phyloP scores from a whole-genome alignment of 2,113 vertebrate genomes.

The Platichthys stellatus region DNA sequence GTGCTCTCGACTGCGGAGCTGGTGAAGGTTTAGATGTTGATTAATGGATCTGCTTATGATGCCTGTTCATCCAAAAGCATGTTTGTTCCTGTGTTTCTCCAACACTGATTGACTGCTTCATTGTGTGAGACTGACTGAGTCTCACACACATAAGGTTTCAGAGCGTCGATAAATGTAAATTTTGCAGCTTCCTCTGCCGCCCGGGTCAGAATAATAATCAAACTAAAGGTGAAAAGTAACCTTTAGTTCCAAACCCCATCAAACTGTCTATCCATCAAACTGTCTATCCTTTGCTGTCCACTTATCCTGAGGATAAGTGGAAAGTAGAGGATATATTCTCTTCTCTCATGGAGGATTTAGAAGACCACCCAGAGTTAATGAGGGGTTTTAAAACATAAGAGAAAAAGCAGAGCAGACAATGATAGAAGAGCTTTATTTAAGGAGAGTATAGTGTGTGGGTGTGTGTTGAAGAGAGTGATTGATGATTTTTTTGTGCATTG shows the following conservation, averaged over 20 bases:
- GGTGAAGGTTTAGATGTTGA: too few species aligned
- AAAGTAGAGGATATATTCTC: slow-evolving; percentile 47
- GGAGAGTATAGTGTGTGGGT: slow-evolving; percentile 11
- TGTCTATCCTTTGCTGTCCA: background rate
- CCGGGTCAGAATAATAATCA: background rate
- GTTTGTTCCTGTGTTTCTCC: slow-evolving; percentile 33
- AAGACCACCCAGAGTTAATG: slow-evolving; percentile 55
- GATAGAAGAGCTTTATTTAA: slow-evolving; percentile 35
- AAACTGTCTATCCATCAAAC: slow-evolving; percentile 22
- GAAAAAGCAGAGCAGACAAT: slow-evolving; percentile 37
- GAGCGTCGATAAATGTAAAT: background rate
- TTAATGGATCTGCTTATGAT: too few species aligned
- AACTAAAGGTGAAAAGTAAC: slow-evolving; percentile 11
- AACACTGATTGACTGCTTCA: slow-evolving; percentile 16
- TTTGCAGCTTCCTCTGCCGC: background rate
- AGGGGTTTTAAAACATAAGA: slow-evolving; percentile 55
- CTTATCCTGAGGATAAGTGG: slow-evolving; percentile 22
- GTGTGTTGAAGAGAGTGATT: background rate
- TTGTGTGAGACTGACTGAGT: slow-evolving; percentile 24
- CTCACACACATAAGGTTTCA: background rate
- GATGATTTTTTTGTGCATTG: background rate
- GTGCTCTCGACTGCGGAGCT: background rate
- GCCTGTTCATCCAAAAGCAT: background rate
- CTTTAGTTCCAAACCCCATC: slow-evolving; percentile 11
- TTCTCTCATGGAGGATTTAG: slow-evolving; percentile 59